Conservation (phyloP, 1,140 invertebrate genomes). For the Diorhabda carinulata region DNA sequence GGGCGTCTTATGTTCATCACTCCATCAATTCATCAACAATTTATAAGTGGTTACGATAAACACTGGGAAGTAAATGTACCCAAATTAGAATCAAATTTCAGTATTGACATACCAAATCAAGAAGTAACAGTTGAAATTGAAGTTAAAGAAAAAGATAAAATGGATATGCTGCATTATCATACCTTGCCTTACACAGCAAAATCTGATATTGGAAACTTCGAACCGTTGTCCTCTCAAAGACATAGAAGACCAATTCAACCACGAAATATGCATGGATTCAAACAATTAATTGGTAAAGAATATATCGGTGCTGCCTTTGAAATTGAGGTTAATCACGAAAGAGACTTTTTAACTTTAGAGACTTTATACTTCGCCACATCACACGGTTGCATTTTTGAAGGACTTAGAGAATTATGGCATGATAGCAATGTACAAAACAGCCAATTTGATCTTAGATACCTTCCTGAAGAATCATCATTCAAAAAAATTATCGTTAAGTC, state of each 20-base stretch:
- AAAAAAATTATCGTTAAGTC: conserved; percentile 22
- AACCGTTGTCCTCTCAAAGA: conserved; percentile 39
- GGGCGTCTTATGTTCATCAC: conserved; percentile 60
- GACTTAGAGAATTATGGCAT: conserved; percentile 28
- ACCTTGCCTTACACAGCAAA: conserved; percentile 57
- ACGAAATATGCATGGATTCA: conserved; percentile 13
- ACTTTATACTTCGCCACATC: conserved; percentile 30
- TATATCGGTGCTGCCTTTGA: conserved; percentile 41
- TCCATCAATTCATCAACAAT: conserved; percentile 57
- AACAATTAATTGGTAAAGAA: conserved; percentile 26
- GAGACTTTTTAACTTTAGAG: conserved; percentile 40
- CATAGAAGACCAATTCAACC: conserved; percentile 21
- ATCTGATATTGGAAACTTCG: conserved; percentile 52
- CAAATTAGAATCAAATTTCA: conserved; percentile 43
- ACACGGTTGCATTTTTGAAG: conserved; percentile 34
- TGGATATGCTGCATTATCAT: conserved; percentile 54
- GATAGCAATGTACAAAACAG: conserved; percentile 29
- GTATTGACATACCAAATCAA: conserved; percentile 49
- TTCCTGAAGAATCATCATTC: conserved; percentile 29
- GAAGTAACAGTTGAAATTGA: conserved; percentile 49
- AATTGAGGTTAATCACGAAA: conserved; percentile 50
- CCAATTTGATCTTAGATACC: conserved; percentile 31
- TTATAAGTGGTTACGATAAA: conserved; percentile 56
- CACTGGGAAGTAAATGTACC: conserved; percentile 57
- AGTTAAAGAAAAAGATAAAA: conserved; percentile 48